phyloP scores from a whole-genome alignment of 2,888 invertebrate genomes.

The Stegophylla sp. region DNA sequence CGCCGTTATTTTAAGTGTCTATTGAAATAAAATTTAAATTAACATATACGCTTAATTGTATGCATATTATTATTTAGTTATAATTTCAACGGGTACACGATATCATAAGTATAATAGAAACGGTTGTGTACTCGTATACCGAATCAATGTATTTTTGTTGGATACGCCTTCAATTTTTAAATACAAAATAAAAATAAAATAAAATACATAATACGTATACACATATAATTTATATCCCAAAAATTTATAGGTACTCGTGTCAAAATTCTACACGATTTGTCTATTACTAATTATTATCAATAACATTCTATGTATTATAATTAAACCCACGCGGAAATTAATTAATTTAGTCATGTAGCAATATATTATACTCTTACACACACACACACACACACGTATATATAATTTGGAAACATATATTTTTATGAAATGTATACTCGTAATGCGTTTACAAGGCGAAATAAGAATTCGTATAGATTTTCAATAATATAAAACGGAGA shows the following conservation, averaged over 20 bases:
- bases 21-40: no score
- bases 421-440: not conserved
- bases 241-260: not conserved
- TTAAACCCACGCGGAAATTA: slow-evolving; percentile 9
- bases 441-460: not conserved
- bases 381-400: not conserved
- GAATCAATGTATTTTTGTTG: no score
- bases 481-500: not conserved
- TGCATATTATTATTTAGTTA: no score
- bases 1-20: no score
- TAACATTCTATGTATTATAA: slow-evolving; percentile 18
- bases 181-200: not conserved
- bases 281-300: slow-evolving; percentile 5
- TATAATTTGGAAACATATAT: not conserved
- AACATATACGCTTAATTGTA: no score
- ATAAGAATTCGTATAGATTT: not conserved
- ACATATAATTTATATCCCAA: not conserved
- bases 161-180: not conserved
- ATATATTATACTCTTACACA: not conserved
- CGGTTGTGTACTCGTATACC: no score
- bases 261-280: not conserved
- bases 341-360: not conserved
- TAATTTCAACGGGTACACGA: no score
- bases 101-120: no score
- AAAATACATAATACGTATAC: no score